Conservation (phyloP, 2,888 invertebrate species). For the Oithona nana region DNA sequence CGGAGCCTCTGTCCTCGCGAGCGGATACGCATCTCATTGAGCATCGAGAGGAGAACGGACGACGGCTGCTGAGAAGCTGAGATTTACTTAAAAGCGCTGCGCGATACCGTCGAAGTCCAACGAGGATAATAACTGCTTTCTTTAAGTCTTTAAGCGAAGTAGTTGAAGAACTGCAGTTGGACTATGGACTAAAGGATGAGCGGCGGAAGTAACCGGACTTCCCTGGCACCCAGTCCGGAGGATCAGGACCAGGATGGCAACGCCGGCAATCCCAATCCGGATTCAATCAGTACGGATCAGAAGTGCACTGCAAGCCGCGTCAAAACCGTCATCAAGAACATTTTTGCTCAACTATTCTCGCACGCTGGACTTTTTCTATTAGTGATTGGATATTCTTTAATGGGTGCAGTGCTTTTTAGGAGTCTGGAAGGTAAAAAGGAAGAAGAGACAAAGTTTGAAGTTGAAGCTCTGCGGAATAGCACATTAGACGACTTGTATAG, state of each 20-base stretch:
- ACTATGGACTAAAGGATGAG: no score
- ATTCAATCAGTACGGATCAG: background rate
- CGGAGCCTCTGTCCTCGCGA: no score
- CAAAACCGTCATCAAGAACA: conserved; percentile 26
- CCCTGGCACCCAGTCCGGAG: background rate
- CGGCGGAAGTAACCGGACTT: background rate
- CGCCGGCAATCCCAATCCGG: no score
- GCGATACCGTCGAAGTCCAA: no score
- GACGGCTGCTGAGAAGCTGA: no score
- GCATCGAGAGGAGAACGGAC: no score
- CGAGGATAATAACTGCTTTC: no score
- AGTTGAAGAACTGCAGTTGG: no score
- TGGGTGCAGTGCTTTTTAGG: conserved; percentile 53
- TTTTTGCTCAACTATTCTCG: conserved; percentile 41
- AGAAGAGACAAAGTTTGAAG: conserved; percentile 39
- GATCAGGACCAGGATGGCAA: background rate
- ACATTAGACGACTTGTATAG: conserved; percentile 53
- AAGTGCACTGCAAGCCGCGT: conserved; percentile 16
- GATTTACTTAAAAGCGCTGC: no score
- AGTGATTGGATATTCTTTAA: conserved; percentile 49
- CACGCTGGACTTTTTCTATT: conserved; percentile 48
- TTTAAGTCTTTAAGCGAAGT: no score
- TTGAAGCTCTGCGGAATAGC: conserved; percentile 30
- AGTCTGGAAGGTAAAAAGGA: conserved; percentile 49
- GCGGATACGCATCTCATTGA: no score